Percentiles rank a stretch among this genome's conserved stretches.
Evolutionary conservation across 2,888 invertebrate genomes (phyloP).

Genomic region (Teleiodes luculella): DNA sequence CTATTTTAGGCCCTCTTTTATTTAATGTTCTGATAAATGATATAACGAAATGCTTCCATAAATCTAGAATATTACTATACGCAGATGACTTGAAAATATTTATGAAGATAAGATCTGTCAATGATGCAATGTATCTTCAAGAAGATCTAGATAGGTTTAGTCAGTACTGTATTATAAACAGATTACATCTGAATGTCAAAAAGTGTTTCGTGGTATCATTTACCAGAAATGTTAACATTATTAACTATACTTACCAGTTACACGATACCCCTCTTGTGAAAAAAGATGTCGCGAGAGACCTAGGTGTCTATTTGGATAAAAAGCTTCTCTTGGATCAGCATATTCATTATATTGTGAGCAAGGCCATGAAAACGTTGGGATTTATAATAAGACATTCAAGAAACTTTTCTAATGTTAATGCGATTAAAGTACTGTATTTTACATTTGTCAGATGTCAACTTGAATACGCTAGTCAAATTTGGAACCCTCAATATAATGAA

Average conservation of each 20-base stretch:
- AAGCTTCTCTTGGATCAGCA: neutral
- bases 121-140: neutral
- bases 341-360: neutral
- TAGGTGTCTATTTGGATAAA: neutral
- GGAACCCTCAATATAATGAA: neutral
- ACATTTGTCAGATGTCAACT: neutral
- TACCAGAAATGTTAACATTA: neutral
- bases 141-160: neutral
- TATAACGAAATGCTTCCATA: neutral
- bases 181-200: neutral
- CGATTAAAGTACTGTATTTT: neutral
- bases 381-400: neutral
- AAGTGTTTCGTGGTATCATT: constrained; percentile 2
- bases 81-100: constrained; percentile 2
- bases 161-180: neutral
- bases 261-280: neutral
- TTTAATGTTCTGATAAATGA: neutral
- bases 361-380: neutral
- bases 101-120: neutral
- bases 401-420: neutral
- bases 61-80: neutral
- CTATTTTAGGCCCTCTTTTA: no score
- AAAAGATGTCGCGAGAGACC: neutral
- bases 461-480: neutral
- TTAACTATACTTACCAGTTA: neutral